Conservation (phyloP, 2,888 invertebrate genomes). For the Monoplex corrugatus region DNA sequence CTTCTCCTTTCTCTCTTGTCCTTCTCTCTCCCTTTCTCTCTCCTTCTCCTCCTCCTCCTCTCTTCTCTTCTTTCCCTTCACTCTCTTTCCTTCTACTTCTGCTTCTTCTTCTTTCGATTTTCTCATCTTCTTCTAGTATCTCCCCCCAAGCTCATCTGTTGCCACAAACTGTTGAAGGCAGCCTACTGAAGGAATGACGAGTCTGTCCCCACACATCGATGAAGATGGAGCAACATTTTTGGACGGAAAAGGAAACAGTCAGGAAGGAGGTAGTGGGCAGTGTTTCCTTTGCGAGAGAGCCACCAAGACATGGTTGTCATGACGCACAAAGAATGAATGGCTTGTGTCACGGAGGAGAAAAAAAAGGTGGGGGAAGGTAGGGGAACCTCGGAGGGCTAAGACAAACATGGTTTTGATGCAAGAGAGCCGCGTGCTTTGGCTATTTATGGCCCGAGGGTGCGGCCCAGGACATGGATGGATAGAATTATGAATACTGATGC, state of each 20-base stretch:
- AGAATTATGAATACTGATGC: constrained; percentile 31
- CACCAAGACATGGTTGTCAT: neutral
- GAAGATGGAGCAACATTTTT: no score
- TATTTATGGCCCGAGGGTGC: neutral
- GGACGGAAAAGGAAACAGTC: neutral
- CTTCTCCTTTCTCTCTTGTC: neutral
- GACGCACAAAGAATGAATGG: neutral
- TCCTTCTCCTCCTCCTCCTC: no score
- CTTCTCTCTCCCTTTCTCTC: neutral
- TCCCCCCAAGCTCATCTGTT: no score
- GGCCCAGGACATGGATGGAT: neutral
- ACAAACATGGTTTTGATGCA: constrained; percentile 23
- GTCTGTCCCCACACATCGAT: no score
- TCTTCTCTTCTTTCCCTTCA: neutral
- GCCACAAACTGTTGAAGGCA: no score
- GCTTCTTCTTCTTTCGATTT: no score
- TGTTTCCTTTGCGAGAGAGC: neutral
- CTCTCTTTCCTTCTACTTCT: neutral
- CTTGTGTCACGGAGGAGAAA: neutral
- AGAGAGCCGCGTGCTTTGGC: neutral
- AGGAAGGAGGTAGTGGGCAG: neutral
- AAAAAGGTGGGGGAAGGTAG: neutral
- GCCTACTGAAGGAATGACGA: no score
- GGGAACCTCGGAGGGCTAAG: neutral
- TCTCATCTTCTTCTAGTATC: no score